These are phyloP conservation scores for Scaptomyza tumidula DNA, from an alignment of 2,888 invertebrate species.

Conservation along the genomic window DNA sequence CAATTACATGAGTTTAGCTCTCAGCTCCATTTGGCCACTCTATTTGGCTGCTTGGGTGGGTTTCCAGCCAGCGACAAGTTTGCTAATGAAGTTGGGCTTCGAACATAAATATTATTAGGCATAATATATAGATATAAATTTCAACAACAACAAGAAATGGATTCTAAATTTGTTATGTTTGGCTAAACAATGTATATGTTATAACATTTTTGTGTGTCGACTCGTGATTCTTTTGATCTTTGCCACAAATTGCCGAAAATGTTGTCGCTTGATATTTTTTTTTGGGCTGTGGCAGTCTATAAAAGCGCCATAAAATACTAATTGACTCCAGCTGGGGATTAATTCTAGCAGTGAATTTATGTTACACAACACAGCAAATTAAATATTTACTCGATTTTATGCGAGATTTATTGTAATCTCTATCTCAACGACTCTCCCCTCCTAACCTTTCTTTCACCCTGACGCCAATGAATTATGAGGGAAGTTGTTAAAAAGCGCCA, in stretches of 20 bases:
- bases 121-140: conserved; percentile 45
- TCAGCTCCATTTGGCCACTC: conserved; percentile 58
- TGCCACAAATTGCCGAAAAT: conserved; percentile 24
- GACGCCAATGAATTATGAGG: conserved; percentile 51
- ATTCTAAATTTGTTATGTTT: conserved; percentile 55
- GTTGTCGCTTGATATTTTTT: conserved; percentile 32
- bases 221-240: conserved; percentile 48
- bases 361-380: conserved; percentile 74
- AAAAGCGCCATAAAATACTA: conserved; percentile 77
- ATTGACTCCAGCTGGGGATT: conserved; percentile 72
- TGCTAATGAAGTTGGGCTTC: conserved; percentile 67
- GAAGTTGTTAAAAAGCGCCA: conserved; percentile 25
- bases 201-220: conserved; percentile 36
- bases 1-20: conserved; percentile 74
- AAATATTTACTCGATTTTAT: conserved; percentile 69
- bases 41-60: conserved; percentile 67
- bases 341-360: conserved; percentile 77
- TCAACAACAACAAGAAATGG: conserved; percentile 45
- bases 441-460: background rate
- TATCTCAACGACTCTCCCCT: background rate
- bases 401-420: conserved; percentile 70
- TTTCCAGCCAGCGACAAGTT: conserved; percentile 32
- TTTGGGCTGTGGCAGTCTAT: conserved; percentile 43
- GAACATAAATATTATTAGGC: conserved; percentile 37
- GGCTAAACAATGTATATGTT: conserved; percentile 15